These are phyloP conservation scores for Alethe diademata DNA, from an alignment of 2,113 vertebrate species.

Conservation along the genomic window DNA sequence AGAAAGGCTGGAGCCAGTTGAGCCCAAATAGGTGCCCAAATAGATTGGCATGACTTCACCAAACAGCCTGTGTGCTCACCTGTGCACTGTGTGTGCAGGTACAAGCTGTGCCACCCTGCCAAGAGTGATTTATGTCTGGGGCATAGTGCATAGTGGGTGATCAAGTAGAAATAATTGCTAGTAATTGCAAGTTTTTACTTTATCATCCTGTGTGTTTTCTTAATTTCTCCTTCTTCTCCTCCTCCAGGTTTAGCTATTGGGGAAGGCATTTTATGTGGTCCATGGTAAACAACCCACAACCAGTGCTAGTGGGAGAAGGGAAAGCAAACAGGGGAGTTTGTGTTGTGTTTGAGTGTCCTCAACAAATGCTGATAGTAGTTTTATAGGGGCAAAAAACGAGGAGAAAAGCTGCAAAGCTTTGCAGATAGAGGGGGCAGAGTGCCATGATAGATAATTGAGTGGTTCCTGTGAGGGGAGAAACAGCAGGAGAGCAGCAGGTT, in stretches of 20 bases:
- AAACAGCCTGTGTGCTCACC: background rate
- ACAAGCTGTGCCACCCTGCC: background rate
- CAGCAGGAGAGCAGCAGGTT: background rate
- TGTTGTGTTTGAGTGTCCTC: background rate
- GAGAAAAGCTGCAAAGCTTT: background rate
- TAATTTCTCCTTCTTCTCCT: constrained; percentile 28
- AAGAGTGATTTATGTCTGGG: constrained; percentile 13
- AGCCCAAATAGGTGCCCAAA: background rate
- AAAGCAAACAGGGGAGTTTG: background rate
- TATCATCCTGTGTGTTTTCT: background rate
- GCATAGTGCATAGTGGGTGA: background rate
- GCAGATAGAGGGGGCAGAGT: background rate
- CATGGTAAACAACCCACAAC: background rate
- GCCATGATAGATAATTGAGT: background rate
- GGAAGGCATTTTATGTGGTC: constrained; percentile 33
- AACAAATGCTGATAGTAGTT: background rate
- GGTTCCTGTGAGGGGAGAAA: background rate
- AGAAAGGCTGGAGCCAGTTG: background rate
- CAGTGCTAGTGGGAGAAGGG: constrained; percentile 12
- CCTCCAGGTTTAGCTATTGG: constrained; percentile 24
- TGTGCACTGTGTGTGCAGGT: background rate
- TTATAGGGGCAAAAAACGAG: background rate
- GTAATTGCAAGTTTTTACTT: background rate
- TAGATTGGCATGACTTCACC: background rate
- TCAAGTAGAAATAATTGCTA: constrained; percentile 58